Percentiles rank a stretch among this genome's conserved stretches.
Conservation (phyloP, 2,797 vertebrate genomes). For the Hypotaenidia philippensis region DNA sequence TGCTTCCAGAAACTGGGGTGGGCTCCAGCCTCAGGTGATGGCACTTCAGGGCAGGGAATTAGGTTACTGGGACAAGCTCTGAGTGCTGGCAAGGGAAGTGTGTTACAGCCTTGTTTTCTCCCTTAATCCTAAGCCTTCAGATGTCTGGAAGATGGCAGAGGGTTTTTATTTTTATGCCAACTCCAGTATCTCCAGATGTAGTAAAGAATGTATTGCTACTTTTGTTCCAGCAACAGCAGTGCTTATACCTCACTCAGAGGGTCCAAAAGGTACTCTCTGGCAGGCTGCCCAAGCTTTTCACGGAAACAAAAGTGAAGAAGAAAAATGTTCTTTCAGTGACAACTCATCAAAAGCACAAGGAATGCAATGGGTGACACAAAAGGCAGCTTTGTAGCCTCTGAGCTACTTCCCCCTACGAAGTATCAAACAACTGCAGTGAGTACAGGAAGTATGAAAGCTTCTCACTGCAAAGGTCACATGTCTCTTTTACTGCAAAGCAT, state of each 20-base stretch:
- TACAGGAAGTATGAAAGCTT: neutral
- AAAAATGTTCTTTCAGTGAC: neutral
- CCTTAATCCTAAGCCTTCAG: neutral
- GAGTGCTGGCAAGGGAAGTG: neutral
- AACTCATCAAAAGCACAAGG: neutral
- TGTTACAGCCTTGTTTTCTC: neutral
- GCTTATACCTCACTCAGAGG: neutral
- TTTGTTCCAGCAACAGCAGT: neutral
- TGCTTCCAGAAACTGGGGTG: neutral
- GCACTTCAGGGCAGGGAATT: neutral
- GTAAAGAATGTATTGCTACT: neutral
- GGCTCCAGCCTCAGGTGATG: neutral
- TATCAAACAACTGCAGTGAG: neutral
- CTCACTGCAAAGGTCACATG: neutral
- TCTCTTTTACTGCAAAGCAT: neutral
- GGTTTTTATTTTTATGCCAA: neutral
- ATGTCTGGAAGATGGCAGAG: neutral
- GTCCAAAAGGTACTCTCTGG: neutral
- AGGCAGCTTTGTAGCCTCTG: neutral
- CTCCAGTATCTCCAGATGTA: neutral
- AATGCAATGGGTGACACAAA: neutral
- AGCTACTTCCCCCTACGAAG: neutral
- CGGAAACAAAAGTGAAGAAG: neutral
- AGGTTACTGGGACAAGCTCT: neutral
- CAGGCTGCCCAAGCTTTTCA: neutral